phyloP scores from a whole-genome alignment of 1,140 invertebrate genomes.

The Penaeus chinensis region DNA sequence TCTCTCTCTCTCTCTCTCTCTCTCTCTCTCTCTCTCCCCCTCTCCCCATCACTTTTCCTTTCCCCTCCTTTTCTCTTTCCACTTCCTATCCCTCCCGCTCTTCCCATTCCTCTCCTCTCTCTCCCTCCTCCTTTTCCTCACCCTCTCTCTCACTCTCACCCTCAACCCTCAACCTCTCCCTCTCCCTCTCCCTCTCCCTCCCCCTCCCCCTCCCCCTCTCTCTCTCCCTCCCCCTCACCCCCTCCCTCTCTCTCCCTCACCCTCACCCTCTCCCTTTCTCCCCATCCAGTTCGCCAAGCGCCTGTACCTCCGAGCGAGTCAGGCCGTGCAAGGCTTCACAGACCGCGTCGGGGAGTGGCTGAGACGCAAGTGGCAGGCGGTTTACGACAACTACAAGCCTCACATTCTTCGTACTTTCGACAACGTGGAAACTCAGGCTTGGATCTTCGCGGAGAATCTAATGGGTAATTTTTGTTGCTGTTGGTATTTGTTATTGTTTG shows the following conservation, averaged over 20 bases:
- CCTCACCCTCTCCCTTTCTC: no score
- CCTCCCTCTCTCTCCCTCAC: not conserved
- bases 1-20: no score
- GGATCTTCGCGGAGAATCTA: slow-evolving; percentile 44
- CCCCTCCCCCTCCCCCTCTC: no score
- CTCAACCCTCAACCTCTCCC: no score
- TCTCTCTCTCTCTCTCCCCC: no score
- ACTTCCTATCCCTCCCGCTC: no score
- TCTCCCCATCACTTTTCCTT: no score
- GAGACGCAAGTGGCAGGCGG: slow-evolving; percentile 51
- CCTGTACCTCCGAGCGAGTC: slow-evolving; percentile 37
- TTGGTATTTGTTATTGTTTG: not conserved
- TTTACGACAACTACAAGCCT: slow-evolving; percentile 64
- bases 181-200: no score
- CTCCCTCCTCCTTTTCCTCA: no score
- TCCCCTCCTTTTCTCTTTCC: no score
- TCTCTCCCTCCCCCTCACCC: not conserved
- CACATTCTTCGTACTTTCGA: slow-evolving; percentile 65
- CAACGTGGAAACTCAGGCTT: slow-evolving; percentile 55
- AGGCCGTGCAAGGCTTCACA: slow-evolving; percentile 48
- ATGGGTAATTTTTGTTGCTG: slow-evolving; percentile 31
- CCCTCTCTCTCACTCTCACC: no score
- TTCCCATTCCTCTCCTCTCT: no score
- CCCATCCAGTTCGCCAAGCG: slow-evolving; percentile 51
- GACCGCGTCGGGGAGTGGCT: slow-evolving; percentile 52